Base-by-base conservation (phyloP, 1,140 invertebrate genomes). In the Nasonia vitripennis region DNA sequence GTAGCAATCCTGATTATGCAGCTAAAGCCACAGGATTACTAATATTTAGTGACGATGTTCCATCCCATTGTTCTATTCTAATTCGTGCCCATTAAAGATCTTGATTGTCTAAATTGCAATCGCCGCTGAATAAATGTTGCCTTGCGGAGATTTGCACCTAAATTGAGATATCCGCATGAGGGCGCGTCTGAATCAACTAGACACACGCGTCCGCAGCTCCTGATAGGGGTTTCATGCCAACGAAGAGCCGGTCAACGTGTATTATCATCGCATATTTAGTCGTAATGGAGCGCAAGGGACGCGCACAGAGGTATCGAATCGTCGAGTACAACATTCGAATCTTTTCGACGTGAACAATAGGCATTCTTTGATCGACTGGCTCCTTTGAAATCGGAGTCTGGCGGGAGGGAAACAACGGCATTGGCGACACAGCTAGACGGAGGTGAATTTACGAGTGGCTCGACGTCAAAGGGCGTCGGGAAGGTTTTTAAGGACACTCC, bases 401-500 rank as follows among this genome's bases (percentile, higher is more conserved):
- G 17, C 37, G 34, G 34, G 37, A 5, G 37, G 37, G 37, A 12
- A 41, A 45, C 31, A 6, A 71, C 68, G 23, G 37, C 12, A 6
- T 27, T 5, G 2, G 70, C 7, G 23, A 7, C 70, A 23, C 9
- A 17, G 17, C 9, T 12, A 10, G 27, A 20, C 71, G 73, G 31
- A 27, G 73, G 27, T 45, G 37, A 75, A 34, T 34, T 71, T 45
- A 45, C 73, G 37, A 75, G 37, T 41, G 31, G 73, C 23, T 17
- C 68, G 68, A 27, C 73, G 73, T 75, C 73, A 75, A 75, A 75
- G 73, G 73, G 73, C 73, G 31, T 31, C 11, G 68, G 27, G 68
- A 0, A 71, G 9, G 17, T 71, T 71, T 71, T 71, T 85, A 87
- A 83, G 80, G 84, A 86, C 81, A 68, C 41, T 80, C 51, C 31